Base-by-base conservation (phyloP, 2,888 invertebrate genomes). In the Griposia aprilina region DNA sequence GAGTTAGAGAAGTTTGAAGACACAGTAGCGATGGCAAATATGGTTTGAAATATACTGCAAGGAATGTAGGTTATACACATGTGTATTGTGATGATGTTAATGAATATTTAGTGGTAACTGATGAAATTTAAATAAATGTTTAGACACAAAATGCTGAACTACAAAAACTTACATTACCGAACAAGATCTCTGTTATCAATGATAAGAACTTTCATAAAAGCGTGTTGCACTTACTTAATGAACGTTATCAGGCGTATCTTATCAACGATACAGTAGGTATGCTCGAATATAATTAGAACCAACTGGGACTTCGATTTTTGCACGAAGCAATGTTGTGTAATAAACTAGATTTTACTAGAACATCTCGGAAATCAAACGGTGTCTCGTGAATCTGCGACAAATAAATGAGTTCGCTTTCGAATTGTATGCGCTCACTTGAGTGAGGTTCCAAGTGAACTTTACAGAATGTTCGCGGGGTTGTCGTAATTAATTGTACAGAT, bases 171-270 rank as follows among this genome's bases (percentile, higher is more conserved):
- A 45, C 45, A 67, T 50, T 30, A 83, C 41, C 7, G 10, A 20
- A 59, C 50, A 1, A 55, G 23, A 74, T 76, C 0, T 3, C 36
- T 23, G 45, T 78, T 67, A 78, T 78, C 83, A 41, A 6, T 48
- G 87, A 83, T 83, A 86, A 83, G 41, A 41, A 74, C 52, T 55
- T 78, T 83, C 83, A 86, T 86, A 77, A 77, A 77, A 83, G 68
- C 78, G n/a, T 66, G 69, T 67, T 73, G 57, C 78, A 76, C 68
- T 83, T 69, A 83, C 65, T 13, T 86, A 83, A 77, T 83, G 26
- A 86, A 69, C 57, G 52, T 30, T 82, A 82, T 86, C 86, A 23
- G 45, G 5, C 10, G 8, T 75, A 75, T 82, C 76, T 85, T 62
- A 82, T 82, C 86, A 48, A 0, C 3, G 8, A 41, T 41, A 48